These are phyloP conservation scores for Myrmecobius fasciatus DNA, from an alignment of 2,113 vertebrate genomes.

Conservation along the genomic window DNA sequence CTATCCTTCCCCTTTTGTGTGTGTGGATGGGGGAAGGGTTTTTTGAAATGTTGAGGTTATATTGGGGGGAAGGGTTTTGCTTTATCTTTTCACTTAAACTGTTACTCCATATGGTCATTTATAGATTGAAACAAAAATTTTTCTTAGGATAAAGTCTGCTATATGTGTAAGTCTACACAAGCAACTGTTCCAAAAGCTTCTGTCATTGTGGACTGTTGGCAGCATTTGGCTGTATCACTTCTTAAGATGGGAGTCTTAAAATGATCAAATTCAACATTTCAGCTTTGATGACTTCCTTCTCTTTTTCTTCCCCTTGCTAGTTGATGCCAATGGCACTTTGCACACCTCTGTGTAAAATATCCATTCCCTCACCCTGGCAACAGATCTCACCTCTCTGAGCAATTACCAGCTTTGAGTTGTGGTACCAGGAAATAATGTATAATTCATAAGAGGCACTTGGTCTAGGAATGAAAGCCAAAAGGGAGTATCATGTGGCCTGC, in stretches of 20 bases:
- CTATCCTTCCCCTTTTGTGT: not conserved
- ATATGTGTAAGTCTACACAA: not conserved
- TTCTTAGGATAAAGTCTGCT: conserved; percentile 11
- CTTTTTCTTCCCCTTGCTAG: not conserved
- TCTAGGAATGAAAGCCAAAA: conserved; percentile 44
- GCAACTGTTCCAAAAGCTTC: not conserved
- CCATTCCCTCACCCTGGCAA: fast-evolving
- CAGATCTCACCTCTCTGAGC: not conserved
- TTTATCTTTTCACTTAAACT: not conserved
- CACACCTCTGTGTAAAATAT: not conserved
- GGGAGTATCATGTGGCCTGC: conserved; percentile 49
- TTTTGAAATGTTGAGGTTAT: not conserved
- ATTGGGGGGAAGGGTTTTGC: not conserved
- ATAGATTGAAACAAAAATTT: not conserved
- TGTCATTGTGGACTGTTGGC: not conserved
- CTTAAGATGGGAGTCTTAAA: not conserved
- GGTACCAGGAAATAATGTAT: conserved; percentile 27
- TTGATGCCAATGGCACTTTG: not conserved
- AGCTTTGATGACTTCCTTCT: not conserved
- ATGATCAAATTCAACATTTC: not conserved
- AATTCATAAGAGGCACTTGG: conserved; percentile 51
- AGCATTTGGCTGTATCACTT: conserved; percentile 2
- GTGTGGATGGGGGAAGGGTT: not conserved
- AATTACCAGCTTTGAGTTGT: not conserved
- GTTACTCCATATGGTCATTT: conserved; percentile 25